Evolutionary conservation across 1,140 invertebrate species (phyloP).

Genomic region (Heliconius hewitsoni): DNA sequence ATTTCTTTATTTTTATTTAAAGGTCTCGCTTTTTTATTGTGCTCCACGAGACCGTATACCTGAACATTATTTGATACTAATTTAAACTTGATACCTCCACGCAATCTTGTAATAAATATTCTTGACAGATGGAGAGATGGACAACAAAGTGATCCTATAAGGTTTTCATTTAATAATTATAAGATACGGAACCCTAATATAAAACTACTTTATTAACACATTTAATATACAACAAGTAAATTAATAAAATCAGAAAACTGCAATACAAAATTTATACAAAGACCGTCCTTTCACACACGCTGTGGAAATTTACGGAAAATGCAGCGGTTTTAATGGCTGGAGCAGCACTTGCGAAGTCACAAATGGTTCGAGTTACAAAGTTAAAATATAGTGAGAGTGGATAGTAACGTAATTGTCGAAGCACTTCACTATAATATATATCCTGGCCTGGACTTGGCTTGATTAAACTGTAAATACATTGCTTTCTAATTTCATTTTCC

Average conservation of each 20-base stretch:
- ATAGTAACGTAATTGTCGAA: slow-evolving; percentile 27
- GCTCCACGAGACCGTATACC: too few relatives aligned
- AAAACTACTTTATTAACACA: too few relatives aligned
- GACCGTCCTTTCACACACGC: neutral
- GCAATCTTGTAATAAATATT: too few relatives aligned
- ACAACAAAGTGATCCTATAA: too few relatives aligned
- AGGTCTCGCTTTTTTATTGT: too few relatives aligned
- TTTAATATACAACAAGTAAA: too few relatives aligned
- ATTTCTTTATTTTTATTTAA: too few relatives aligned
- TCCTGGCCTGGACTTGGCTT: neutral
- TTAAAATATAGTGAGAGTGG: slow-evolving; percentile 27
- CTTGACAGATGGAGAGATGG: too few relatives aligned
- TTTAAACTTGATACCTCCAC: too few relatives aligned
- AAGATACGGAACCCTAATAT: too few relatives aligned
- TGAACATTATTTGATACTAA: too few relatives aligned
- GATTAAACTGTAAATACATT: slow-evolving; percentile 24
- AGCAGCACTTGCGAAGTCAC: slow-evolving; percentile 30
- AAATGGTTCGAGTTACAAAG: slow-evolving; percentile 33
- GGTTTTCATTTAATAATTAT: too few relatives aligned
- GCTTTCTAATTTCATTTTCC: slow-evolving; percentile 1
- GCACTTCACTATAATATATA: slow-evolving; percentile 22
- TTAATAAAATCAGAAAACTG: neutral
- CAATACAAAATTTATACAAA: neutral
- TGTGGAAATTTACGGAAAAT: slow-evolving; percentile 18
- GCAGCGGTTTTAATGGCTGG: slow-evolving; percentile 23